Evolutionary conservation across 2,797 vertebrate genomes (phyloP).

Genomic region (Alcedo atthis): DNA sequence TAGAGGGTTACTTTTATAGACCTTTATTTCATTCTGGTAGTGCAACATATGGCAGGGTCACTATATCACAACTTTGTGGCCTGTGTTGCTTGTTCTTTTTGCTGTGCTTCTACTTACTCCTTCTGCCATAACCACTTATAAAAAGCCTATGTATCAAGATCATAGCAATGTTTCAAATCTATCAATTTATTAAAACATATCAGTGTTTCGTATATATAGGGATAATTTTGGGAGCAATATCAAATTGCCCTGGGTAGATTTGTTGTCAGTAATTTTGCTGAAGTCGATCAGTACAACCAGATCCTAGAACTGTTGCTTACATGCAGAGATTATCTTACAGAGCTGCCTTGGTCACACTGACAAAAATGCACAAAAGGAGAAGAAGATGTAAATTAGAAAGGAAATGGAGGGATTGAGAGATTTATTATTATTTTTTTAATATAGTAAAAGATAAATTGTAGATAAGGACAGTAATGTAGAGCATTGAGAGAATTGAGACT

Average conservation of each 20-base stretch:
- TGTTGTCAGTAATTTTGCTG: background rate
- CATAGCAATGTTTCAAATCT: background rate
- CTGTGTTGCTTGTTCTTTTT: background rate
- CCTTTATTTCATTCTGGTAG: background rate
- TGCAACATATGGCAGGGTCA: background rate
- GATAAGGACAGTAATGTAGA: background rate
- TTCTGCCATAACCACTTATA: background rate
- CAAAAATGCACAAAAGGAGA: background rate
- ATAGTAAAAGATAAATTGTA: background rate
- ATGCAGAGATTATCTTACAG: background rate
- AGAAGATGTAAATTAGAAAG: background rate
- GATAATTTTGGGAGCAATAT: background rate
- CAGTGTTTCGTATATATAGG: background rate
- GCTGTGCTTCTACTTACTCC: background rate
- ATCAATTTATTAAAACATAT: background rate
- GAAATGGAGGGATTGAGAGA: background rate
- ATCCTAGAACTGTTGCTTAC: background rate
- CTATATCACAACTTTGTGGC: background rate
- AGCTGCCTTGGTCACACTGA: background rate
- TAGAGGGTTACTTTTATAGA: background rate
- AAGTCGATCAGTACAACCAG: background rate
- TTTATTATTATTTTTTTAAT: too few species aligned
- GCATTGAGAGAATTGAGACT: background rate
- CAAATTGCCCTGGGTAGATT: background rate
- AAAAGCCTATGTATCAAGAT: background rate